A percentile compares a stretch with the other conserved stretches of the same genome.
Conservation (phyloP, 2,797 vertebrate genomes). For the Lacerta bilineata region DNA sequence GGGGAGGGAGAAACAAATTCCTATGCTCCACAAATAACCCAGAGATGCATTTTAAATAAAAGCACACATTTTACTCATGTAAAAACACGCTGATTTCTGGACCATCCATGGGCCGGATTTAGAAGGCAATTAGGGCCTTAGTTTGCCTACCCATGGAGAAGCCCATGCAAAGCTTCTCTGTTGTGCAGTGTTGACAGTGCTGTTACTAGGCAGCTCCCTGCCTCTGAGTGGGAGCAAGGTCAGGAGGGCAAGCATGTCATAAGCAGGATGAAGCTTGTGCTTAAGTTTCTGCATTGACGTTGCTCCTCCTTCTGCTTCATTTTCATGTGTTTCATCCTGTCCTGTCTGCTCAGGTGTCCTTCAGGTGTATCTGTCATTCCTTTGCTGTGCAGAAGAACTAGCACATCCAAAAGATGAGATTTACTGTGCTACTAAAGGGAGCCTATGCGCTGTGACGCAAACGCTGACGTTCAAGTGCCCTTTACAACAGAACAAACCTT, state of each 20-base stretch:
- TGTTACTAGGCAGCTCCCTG: background rate
- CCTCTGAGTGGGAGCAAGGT: background rate
- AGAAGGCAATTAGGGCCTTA: no score
- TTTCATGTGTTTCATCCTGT: background rate
- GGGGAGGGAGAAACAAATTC: no score
- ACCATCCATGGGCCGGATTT: no score
- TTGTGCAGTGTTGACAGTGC: background rate
- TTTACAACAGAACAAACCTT: conserved; percentile 1
- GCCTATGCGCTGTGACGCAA: background rate
- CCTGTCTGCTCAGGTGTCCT: background rate
- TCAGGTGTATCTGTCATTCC: background rate
- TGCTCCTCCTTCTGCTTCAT: background rate
- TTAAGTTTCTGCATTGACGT: background rate
- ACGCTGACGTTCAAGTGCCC: background rate
- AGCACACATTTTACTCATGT: no score
- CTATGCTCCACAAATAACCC: no score
- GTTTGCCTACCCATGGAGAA: no score
- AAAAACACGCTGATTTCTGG: no score
- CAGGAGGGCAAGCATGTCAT: background rate
- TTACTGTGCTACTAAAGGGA: background rate
- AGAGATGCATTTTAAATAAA: no score
- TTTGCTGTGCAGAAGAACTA: background rate
- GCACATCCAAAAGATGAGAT: background rate
- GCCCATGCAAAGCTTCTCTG: background rate
- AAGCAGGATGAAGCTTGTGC: background rate